These are phyloP conservation scores for Triplophysa yarkandensis DNA, from an alignment of 2,797 vertebrate species.

Conservation along the genomic window DNA sequence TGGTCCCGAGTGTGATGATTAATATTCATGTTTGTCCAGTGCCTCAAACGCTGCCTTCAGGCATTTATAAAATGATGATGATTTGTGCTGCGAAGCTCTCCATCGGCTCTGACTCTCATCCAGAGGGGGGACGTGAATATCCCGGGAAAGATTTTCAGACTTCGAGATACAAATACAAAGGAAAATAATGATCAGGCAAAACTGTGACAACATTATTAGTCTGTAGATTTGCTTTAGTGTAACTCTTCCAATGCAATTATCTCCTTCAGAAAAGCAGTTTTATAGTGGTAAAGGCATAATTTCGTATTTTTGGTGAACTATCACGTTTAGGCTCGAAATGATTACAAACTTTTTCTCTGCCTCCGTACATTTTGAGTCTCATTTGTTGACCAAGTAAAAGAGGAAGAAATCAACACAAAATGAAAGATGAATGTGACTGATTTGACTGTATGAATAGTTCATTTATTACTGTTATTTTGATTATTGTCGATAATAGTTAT, in stretches of 20 bases:
- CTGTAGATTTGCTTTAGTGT: not conserved
- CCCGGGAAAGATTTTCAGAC: slow-evolving; percentile 16
- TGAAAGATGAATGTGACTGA: too few relatives aligned
- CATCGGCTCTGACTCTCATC: not conserved
- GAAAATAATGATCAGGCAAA: too few relatives aligned
- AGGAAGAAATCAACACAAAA: too few relatives aligned
- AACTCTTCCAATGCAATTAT: slow-evolving; percentile 48
- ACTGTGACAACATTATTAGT: not conserved
- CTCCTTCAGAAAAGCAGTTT: not conserved
- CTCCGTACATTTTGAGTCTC: too few relatives aligned
- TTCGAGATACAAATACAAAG: not conserved
- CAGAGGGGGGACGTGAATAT: not conserved
- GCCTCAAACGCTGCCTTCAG: slow-evolving; percentile 82
- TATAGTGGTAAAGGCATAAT: too few relatives aligned
- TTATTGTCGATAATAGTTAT: too few relatives aligned
- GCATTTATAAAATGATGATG: slow-evolving; percentile 81
- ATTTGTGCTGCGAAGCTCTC: slow-evolving; percentile 64
- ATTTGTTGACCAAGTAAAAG: too few relatives aligned
- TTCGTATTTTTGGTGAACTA: too few relatives aligned
- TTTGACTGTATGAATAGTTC: too few relatives aligned
- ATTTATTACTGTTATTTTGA: too few relatives aligned
- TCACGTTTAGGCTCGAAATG: too few relatives aligned
- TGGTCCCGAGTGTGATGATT: slow-evolving; percentile 80
- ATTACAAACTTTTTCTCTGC: too few relatives aligned
- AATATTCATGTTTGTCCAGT: slow-evolving; percentile 84